Base-by-base conservation (phyloP, 2,797 vertebrate species). In the Anisognathus igniventris region DNA sequence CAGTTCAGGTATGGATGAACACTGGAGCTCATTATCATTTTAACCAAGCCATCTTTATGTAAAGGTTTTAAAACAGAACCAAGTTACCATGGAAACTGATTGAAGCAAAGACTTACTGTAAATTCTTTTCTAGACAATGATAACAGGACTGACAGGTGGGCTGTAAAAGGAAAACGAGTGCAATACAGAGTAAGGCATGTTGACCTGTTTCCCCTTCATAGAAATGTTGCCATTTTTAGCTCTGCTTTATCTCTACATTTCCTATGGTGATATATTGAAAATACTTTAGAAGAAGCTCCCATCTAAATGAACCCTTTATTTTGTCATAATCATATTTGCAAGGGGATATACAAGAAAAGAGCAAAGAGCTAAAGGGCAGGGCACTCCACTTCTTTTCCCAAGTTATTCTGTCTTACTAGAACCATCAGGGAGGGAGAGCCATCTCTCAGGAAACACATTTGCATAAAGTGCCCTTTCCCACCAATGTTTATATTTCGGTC, bases 61-160 rank as follows among this genome's bases (percentile, higher is more conserved):
- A 78, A 80, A 94, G 89, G 39, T 80, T 91, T 94, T 86, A 90
- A 95, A 91, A 88, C 75, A 95, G 90, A 83, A 87, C 33, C 51
- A 57, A 66, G 93, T 97, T 86, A 91, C 96, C 82, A 96, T 96
- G 85, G 95, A 84, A 95, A 97, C 95, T 81, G 73, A 89, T 90
- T 93, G 93, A 91, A 95, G 85, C 75, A 91, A 73, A 88, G 72
- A 88, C 51, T 95, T 92, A 88, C 33, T 80, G 62, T 88, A 91
- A 95, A 93, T 96, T 94, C 66, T 83, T 96, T 90, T 72, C 85
- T 85, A 88, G 79, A 86, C 62, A 81, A 90, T 33, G 47, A 54
- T 89, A 96, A 89, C 58, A 78, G 66, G 65, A 83, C 87, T 96
- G 88, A 91, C 89, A 92, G 91, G 92, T 90, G 75, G 87, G 72